phyloP scores from a whole-genome alignment of 2,113 vertebrate genomes.

The Oxygymnocypris stewartii region DNA sequence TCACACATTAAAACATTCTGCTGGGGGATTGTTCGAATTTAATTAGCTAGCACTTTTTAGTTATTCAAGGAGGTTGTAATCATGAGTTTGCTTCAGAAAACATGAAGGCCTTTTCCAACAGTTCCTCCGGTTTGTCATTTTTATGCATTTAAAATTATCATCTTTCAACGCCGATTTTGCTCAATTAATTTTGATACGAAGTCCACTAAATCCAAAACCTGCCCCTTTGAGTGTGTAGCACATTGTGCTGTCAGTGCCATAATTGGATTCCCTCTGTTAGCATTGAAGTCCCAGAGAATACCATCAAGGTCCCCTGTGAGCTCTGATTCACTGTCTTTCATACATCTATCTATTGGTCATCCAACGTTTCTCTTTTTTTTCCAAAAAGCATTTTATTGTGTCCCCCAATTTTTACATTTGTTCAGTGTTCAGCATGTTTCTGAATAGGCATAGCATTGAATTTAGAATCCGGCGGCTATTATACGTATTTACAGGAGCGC shows the following conservation, averaged over 20 bases:
- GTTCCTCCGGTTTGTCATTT: not conserved
- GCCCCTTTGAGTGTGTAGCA: constrained; percentile 30
- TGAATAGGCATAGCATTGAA: constrained; percentile 38
- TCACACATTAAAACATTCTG: not conserved
- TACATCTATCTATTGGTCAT: constrained; percentile 32
- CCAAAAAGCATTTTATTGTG: constrained; percentile 30
- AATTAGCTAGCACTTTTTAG: not conserved
- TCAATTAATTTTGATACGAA: constrained; percentile 9
- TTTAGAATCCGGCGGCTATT: constrained; percentile 52
- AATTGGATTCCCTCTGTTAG: constrained; percentile 52
- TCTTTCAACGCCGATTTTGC: not conserved
- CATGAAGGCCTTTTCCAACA: not conserved
- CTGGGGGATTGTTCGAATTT: not conserved
- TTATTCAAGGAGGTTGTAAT: not conserved
- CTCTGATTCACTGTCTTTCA: constrained; percentile 54
- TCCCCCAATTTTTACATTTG: constrained; percentile 46
- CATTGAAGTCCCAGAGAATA: constrained; percentile 49
- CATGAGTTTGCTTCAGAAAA: not conserved
- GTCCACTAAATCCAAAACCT: constrained; percentile 30
- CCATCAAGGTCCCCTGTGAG: constrained; percentile 44
- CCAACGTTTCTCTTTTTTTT: not conserved
- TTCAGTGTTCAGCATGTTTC: constrained; percentile 35
- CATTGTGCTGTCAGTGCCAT: constrained; percentile 43
- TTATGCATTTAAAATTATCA: not conserved
- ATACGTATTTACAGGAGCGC: constrained; percentile 43